These are phyloP conservation scores for Dendronephthya gigantea DNA, from an alignment of 64 coral and sea anemone genomes.

Conservation along the genomic window DNA sequence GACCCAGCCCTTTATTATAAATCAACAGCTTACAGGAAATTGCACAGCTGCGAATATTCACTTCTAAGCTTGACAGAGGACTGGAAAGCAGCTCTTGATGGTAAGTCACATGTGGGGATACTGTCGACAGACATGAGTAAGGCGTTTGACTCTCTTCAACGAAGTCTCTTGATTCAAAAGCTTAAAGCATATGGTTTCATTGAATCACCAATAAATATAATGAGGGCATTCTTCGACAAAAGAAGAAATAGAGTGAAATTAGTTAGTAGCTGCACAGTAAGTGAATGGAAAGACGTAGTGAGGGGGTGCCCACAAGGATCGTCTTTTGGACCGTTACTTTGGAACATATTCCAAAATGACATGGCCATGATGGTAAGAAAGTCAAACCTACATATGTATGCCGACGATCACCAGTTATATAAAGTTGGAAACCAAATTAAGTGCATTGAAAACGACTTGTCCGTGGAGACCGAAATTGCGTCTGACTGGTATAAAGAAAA, in stretches of 20 bases:
- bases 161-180: conserved; percentile 1
- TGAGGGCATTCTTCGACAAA: background rate
- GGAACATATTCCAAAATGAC: too few relatives aligned
- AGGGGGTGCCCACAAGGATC: conserved; percentile 19
- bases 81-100: background rate
- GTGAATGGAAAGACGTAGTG: background rate
- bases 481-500: too few relatives aligned
- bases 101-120: background rate
- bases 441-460: background rate
- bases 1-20: background rate
- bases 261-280: background rate
- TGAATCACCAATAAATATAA: background rate
- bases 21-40: background rate
- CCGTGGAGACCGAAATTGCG: background rate
- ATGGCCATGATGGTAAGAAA: too few relatives aligned
- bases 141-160: background rate
- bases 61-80: background rate
- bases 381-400: too few relatives aligned
- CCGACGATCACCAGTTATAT: background rate
- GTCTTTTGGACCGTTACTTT: background rate
- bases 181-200: conserved; percentile 8
- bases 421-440: background rate
- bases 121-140: background rate
- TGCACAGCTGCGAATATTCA: background rate
- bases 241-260: background rate